Percentiles rank a stretch among this genome's conserved stretches.
Conservation (phyloP, 1,140 invertebrate species). For the Heliconius himera region DNA sequence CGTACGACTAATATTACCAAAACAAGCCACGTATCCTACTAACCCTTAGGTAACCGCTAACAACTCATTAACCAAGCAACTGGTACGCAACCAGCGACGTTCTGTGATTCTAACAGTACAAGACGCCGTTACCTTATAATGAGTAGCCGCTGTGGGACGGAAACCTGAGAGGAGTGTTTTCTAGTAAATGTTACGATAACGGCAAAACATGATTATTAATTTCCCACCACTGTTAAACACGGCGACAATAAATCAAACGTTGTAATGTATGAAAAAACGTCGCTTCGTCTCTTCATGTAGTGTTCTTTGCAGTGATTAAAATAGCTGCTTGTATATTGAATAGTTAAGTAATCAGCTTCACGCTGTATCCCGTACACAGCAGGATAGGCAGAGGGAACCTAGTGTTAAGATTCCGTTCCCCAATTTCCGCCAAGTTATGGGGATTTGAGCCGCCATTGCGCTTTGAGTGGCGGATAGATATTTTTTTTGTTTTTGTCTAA, state of each 20-base stretch:
- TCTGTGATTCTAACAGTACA: conserved; percentile 43
- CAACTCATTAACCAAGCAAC: conserved; percentile 34
- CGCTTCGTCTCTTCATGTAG: neutral
- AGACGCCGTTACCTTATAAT: conserved; percentile 38
- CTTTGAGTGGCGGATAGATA: too few relatives aligned
- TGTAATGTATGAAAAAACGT: neutral
- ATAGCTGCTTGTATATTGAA: neutral
- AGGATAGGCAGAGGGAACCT: too few relatives aligned
- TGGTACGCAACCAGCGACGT: conserved; percentile 33
- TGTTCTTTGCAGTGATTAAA: neutral
- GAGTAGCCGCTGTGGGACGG: conserved; percentile 38
- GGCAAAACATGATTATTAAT: conserved; percentile 28
- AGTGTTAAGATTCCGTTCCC: too few relatives aligned
- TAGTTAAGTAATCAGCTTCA: too few relatives aligned
- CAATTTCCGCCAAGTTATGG: too few relatives aligned
- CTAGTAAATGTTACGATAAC: conserved; percentile 33
- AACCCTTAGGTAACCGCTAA: conserved; percentile 31
- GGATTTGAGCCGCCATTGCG: too few relatives aligned
- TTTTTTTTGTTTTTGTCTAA: too few relatives aligned
- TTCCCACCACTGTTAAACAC: conserved; percentile 13
- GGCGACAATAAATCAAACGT: neutral
- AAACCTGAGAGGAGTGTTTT: conserved; percentile 39
- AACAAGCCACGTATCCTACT: conserved; percentile 23
- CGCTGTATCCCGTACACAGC: too few relatives aligned
- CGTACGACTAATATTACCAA: neutral